Percentiles rank a stretch among this genome's conserved stretches.
phyloP scores from a whole-genome alignment of 2,113 vertebrate species.

The Semicossyphus pulcher region DNA sequence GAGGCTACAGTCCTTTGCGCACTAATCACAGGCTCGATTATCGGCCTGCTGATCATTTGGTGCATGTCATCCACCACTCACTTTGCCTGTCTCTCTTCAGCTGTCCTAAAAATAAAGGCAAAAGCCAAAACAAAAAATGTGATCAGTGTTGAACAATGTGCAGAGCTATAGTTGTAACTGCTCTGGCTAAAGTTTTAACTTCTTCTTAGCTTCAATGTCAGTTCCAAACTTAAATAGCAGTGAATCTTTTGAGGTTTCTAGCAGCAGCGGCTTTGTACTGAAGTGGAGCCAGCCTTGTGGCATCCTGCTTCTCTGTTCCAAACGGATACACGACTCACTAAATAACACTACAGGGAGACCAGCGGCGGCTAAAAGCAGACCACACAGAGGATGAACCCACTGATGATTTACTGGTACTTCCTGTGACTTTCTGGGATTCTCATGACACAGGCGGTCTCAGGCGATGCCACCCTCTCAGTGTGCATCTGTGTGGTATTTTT shows the following conservation, averaged over 20 bases:
- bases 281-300: conserved; percentile 12
- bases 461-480: conserved; percentile 38
- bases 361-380: conserved; percentile 39
- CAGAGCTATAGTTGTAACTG: no score
- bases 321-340: conserved; percentile 25
- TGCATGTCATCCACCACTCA: no score
- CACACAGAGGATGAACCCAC: conserved; percentile 60
- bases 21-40: no score
- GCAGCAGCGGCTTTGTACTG: conserved; percentile 5
- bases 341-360: conserved; percentile 22
- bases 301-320: conserved; percentile 5
- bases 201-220: not conserved
- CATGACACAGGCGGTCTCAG: conserved; percentile 40
- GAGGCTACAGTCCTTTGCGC: no score
- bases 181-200: no score
- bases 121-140: no score
- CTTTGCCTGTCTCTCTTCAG: no score
- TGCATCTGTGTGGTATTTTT: conserved; percentile 61
- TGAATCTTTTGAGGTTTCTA: conserved; percentile 11
- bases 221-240: conserved; percentile 6
- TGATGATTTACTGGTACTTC: conserved; percentile 53
- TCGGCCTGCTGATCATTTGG: no score
- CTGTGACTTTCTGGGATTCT: conserved; percentile 43
- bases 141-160: no score
- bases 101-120: no score